These are phyloP conservation scores for Danionella cerebrum DNA, from an alignment of 2,113 vertebrate species.

Conservation along the genomic window DNA sequence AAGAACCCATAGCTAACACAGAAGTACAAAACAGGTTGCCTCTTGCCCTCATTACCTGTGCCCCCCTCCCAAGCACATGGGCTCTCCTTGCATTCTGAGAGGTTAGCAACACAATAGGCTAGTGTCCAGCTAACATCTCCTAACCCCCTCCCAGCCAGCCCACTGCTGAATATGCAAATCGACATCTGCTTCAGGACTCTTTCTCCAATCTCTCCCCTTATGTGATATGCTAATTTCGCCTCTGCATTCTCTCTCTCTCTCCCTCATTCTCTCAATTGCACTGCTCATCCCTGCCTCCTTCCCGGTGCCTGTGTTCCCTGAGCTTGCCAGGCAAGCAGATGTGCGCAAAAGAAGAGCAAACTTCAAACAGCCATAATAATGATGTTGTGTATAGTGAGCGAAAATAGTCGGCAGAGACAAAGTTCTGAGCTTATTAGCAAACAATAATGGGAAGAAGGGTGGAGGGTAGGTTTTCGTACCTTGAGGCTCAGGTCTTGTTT, in stretches of 20 bases:
- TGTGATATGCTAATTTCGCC: slow-evolving; percentile 66
- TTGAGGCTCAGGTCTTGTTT: slow-evolving; percentile 47
- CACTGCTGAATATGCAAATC: slow-evolving; percentile 68
- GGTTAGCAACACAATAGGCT: slow-evolving; percentile 27
- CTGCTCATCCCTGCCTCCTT: slow-evolving; percentile 1
- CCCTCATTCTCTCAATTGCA: not conserved
- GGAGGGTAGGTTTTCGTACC: slow-evolving; percentile 37
- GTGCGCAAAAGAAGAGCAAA: slow-evolving; percentile 36
- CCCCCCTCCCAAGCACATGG: not conserved
- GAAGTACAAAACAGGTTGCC: slow-evolving; percentile 16
- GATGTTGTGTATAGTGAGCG: slow-evolving; percentile 60
- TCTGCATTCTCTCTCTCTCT: slow-evolving; percentile 3
- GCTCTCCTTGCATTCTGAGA: slow-evolving; percentile 3
- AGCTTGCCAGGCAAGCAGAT: slow-evolving; percentile 56
- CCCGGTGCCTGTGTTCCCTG: slow-evolving; percentile 16
- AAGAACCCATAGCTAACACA: slow-evolving; percentile 2
- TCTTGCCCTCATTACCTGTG: slow-evolving; percentile 31
- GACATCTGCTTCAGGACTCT: slow-evolving; percentile 68
- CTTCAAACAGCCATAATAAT: slow-evolving; percentile 62
- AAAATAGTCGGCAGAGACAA: slow-evolving; percentile 51
- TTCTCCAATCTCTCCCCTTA: slow-evolving; percentile 61
- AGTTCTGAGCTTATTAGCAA: slow-evolving; percentile 57
- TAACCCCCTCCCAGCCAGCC: slow-evolving; percentile 48
- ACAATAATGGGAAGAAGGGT: slow-evolving; percentile 44
- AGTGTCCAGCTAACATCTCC: slow-evolving; percentile 26